A percentile compares a stretch with the other conserved stretches of the same genome.
Evolutionary conservation across 2,888 invertebrate species (phyloP).

Genomic region (Pammene aurita): DNA sequence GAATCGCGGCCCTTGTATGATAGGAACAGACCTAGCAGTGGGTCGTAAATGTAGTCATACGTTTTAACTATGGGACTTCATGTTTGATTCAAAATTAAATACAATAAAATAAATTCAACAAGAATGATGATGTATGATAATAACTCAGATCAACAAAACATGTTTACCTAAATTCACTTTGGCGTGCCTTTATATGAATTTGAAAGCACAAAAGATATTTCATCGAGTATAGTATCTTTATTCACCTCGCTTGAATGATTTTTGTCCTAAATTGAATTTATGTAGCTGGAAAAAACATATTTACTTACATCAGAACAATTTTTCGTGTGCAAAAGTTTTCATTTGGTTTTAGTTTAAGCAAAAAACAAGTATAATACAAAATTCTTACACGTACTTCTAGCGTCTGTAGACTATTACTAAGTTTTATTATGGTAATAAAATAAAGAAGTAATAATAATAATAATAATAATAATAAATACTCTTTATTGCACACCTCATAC

Average conservation of each 20-base stretch:
- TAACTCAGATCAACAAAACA: background rate
- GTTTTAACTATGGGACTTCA: too few relatives aligned
- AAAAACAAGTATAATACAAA: background rate
- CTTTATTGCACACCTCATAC: too few relatives aligned
- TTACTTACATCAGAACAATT: constrained; percentile 12
- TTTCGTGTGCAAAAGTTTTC: background rate
- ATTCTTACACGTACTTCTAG: too few relatives aligned
- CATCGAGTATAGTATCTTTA: constrained; percentile 1
- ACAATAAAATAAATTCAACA: too few relatives aligned
- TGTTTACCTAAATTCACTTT: background rate
- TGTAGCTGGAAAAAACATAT: background rate
- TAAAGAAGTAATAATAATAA: too few relatives aligned
- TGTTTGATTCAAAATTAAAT: too few relatives aligned
- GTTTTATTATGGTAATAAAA: too few relatives aligned
- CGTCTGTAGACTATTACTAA: too few relatives aligned
- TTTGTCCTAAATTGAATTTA: constrained; percentile 1
- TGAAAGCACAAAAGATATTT: background rate
- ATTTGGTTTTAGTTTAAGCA: constrained; percentile 7
- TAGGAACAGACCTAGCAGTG: too few relatives aligned
- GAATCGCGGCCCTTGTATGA: too few relatives aligned
- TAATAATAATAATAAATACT: too few relatives aligned
- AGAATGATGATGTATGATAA: background rate
- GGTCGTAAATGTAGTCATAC: too few relatives aligned
- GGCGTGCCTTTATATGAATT: background rate
- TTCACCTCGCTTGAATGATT: constrained; percentile 9